These are phyloP conservation scores for Dryobota labecula DNA, from an alignment of 2,888 invertebrate species.

Conservation along the genomic window DNA sequence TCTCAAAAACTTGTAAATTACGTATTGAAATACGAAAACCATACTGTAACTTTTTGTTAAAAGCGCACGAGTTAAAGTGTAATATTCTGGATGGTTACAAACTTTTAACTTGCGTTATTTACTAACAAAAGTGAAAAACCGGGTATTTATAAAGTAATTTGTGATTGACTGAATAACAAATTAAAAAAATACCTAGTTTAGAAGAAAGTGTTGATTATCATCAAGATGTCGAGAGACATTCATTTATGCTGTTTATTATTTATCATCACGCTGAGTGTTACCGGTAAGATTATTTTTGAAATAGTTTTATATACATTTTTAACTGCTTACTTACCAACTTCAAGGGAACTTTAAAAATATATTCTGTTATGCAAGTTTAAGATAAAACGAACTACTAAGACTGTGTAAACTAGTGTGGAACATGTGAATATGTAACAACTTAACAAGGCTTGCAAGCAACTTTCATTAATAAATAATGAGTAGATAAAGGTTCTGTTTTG, in stretches of 20 bases:
- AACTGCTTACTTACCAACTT: not conserved
- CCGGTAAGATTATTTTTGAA: constrained; percentile 75
- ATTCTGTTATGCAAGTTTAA: not conserved
- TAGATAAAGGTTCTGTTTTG: constrained; percentile 53
- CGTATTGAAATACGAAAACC: constrained; percentile 66
- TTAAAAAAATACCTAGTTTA: constrained; percentile 13
- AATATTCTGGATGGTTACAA: constrained; percentile 25
- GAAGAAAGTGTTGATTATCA: constrained; percentile 46
- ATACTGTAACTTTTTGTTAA: constrained; percentile 35
- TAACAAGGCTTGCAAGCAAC: constrained; percentile 44
- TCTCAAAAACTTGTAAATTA: constrained; percentile 64
- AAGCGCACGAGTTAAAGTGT: constrained; percentile 40
- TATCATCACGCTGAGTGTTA: constrained; percentile 70
- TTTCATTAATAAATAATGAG: constrained; percentile 50
- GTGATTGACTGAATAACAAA: constrained; percentile 5
- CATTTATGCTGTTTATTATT: constrained; percentile 74
- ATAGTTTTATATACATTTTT: not conserved
- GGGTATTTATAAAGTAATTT: constrained; percentile 31
- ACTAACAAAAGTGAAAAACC: constrained; percentile 34
- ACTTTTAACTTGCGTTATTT: not conserved
- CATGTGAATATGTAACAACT: constrained; percentile 31
- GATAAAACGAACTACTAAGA: not conserved
- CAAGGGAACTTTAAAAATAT: not conserved
- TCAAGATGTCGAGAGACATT: constrained; percentile 76
- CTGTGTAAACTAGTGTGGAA: constrained; percentile 17